A percentile compares a stretch with the other conserved stretches of the same genome.
Evolutionary conservation across 2,113 vertebrate species (phyloP).

Genomic region (Zosterops hypoxanthus): DNA sequence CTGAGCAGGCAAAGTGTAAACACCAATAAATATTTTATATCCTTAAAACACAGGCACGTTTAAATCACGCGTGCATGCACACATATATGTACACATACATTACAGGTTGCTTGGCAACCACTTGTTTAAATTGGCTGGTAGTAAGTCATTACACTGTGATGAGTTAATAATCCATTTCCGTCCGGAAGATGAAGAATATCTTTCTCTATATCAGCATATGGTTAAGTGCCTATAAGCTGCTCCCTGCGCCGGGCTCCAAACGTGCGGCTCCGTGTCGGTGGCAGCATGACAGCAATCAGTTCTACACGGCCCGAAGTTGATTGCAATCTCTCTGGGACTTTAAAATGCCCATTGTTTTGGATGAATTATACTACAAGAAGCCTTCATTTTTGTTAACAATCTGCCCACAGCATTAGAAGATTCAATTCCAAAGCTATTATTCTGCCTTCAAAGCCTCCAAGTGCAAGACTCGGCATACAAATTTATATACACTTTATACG

Average conservation of each 20-base stretch:
- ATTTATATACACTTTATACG: conserved; percentile 42
- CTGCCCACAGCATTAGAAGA: conserved; percentile 65
- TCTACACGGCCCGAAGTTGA: conserved; percentile 6
- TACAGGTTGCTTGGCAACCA: conserved; percentile 3
- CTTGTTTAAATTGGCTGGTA: conserved; percentile 30
- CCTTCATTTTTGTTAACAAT: conserved; percentile 66
- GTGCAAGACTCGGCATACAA: conserved; percentile 46
- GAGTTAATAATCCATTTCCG: conserved; percentile 62
- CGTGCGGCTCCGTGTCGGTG: rapidly evolving
- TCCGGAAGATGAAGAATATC: conserved; percentile 39
- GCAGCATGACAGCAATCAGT: conserved; percentile 48
- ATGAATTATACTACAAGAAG: conserved; percentile 64
- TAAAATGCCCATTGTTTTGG: conserved; percentile 62
- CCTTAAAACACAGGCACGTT: not conserved
- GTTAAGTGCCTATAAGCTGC: conserved; percentile 50
- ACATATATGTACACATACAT: not conserved
- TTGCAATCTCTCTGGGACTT: conserved; percentile 62
- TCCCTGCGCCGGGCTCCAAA: not conserved
- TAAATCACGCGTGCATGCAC: not conserved
- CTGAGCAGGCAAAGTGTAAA: not conserved
- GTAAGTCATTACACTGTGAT: conserved; percentile 46
- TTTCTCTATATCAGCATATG: conserved; percentile 43
- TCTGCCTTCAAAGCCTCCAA: conserved; percentile 55
- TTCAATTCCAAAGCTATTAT: conserved; percentile 68
- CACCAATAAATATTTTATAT: not conserved